Base-by-base conservation (phyloP, 35 echinoderm and acorn worm genomes). In the Anneissia japonica region DNA sequence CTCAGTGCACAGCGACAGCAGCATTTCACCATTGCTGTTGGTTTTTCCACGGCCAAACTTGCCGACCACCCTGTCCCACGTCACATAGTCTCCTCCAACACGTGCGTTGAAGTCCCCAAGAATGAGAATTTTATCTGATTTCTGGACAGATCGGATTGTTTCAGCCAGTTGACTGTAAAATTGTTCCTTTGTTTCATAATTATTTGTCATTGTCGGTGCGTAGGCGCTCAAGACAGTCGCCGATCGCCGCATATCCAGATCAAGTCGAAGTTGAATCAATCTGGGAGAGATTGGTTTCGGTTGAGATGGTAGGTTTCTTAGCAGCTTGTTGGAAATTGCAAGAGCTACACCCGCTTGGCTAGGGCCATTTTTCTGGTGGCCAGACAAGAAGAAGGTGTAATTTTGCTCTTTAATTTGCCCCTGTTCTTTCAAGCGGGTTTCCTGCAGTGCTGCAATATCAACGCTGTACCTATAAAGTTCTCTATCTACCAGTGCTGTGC, bases 21-120 rank as follows among this genome's bases (percentile, higher is more conserved):
- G 77, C 13, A 46, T 35, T 12, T 93, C 86, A n/a, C 87, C 87
- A 45, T 93, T 93, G 32, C 64, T 35, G 36, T 93, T 93, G 32
- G 17, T 31, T 17, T 93, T 82, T 16, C 91, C 76, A 26, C 76
- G 80, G 31, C 91, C 87, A 89, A 77, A 83, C 32, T 88, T 55
- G 21, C 74, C 84, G 21, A 87, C 9, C 0, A 31, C 32, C 3
- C 9, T 30, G 45, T 38, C 23, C 34, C 79, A 80, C 0, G 43
- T 16, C 30, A 0, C 46, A 43, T 35, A 0, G 30, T 80, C 77
- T n/a, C 29, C 12, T 2, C 86, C 76, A 0, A 80, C 86, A 51
- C 86, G 46, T 0, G 86, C 86, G 79, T 79, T 87, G 39, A 87
- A 79, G 34, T 87, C 86, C 16, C 86, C 75, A 26, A 80, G 46